These are phyloP conservation scores for Pogonus chalceus DNA, from an alignment of 1,140 invertebrate genomes.

Conservation along the genomic window DNA sequence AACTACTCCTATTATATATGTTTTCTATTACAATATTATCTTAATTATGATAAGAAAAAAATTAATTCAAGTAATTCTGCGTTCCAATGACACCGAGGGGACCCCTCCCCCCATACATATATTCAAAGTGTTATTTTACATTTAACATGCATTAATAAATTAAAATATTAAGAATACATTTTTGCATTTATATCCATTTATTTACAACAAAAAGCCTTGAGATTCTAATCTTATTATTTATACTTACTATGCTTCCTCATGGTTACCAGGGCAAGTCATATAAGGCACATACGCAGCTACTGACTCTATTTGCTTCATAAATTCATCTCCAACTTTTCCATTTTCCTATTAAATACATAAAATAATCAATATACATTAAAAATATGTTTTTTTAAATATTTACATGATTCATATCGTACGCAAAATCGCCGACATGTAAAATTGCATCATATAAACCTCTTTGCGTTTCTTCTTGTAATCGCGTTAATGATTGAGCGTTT, in stretches of 20 bases:
- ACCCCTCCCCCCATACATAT: too few species aligned
- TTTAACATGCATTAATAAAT: too few species aligned
- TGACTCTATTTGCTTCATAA: slow-evolving; percentile 82
- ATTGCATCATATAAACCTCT: slow-evolving; percentile 74
- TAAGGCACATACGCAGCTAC: slow-evolving; percentile 82
- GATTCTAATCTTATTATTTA: too few species aligned
- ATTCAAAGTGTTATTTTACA: too few species aligned
- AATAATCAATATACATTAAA: slow-evolving; percentile 5
- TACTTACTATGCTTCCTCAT: slow-evolving; percentile 74
- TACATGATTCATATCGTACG: slow-evolving; percentile 85
- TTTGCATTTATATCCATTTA: too few species aligned
- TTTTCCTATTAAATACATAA: slow-evolving; percentile 42
- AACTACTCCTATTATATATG: too few species aligned
- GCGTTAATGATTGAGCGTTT: slow-evolving; percentile 72
- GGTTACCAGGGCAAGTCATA: slow-evolving; percentile 87
- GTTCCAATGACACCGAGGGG: too few species aligned
- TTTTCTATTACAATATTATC: too few species aligned
- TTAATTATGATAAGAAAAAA: too few species aligned
- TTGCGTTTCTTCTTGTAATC: slow-evolving; percentile 73
- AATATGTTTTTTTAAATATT: slow-evolving; percentile 20
- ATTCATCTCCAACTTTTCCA: slow-evolving; percentile 73
- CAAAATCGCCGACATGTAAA: slow-evolving; percentile 91
- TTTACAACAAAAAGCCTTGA: too few species aligned
- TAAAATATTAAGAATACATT: too few species aligned
- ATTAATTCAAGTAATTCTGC: too few species aligned